Evolutionary conservation across 2,888 invertebrate species (phyloP), one percentile per base, ranked within the genome.

Genomic region (Sthenelais limicola): DNA sequence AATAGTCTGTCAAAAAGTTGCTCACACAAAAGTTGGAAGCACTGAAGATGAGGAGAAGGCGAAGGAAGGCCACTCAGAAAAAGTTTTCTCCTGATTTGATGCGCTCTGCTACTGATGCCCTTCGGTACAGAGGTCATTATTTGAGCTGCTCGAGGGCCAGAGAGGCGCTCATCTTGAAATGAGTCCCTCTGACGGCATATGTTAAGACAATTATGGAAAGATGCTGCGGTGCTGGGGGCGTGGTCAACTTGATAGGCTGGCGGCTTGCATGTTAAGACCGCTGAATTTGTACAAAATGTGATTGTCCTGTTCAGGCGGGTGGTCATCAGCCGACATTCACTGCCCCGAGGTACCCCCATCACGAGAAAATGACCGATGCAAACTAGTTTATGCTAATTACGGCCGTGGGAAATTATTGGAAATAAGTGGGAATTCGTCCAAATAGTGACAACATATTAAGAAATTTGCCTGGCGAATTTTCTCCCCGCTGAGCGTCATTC

Each of bases 101-200:
- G n/a, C n/a, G n/a, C n/a, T n/a, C n/a, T n/a, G n/a, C n/a, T n/a
- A n/a, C n/a, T n/a, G n/a, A n/a, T n/a, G n/a, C n/a, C n/a, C n/a
- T n/a, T n/a, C n/a, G n/a, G 38, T 38, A 26, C 43, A 28, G 38
- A 35, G 62, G 62, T 38, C 38, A 43, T 62, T 62, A 62, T 28
- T 4, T 35, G 38, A 12, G 62, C 38, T 15, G 38, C 62, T 18
- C 38, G 26, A 15, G 38, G 62, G 62, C 62, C n/a, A 28, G 33
- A 35, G 62, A 62, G 38, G 18, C 21, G 62, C 62, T 62, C 62
- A 35, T 62, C 62, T 62, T 38, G 62, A 38, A 62, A 62, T 62
- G 62, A 62, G 62, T 62, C 62, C n/a, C 62, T 38, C 62, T 62
- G 62, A 62, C 62, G 62, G 62, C 62, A 62, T 62, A 62, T 62